Conservation (phyloP, 2,797 vertebrate species). For the Potorous gilbertii region DNA sequence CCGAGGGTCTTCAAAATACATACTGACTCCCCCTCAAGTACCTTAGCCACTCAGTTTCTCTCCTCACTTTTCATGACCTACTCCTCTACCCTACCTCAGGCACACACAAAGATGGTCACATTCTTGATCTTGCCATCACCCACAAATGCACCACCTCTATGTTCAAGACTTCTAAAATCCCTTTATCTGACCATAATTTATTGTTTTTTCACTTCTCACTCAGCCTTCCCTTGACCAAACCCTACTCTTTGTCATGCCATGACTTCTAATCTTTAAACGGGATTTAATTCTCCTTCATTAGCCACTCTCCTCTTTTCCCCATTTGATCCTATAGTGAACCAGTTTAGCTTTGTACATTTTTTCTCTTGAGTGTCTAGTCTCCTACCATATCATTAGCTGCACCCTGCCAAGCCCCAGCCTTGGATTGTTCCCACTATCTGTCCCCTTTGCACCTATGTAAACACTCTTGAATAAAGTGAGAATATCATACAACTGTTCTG, state of each 20-base stretch:
- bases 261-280: background rate
- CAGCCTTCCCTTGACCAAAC: background rate
- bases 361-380: background rate
- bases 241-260: background rate
- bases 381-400: background rate
- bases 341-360: background rate
- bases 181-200: background rate
- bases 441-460: background rate
- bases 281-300: background rate
- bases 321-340: background rate
- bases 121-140: background rate
- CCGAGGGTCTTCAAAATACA: background rate
- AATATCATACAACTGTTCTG: background rate
- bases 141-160: background rate
- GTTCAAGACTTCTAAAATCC: background rate
- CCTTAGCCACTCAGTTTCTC: background rate
- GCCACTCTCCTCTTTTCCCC: background rate
- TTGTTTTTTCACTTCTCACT: background rate
- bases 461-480: background rate
- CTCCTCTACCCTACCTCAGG: background rate
- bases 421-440: background rate
- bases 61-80: background rate
- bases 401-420: background rate
- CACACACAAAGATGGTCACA: background rate
- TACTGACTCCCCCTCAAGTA: background rate